Percentiles rank a stretch among this genome's conserved stretches.
Evolutionary conservation across 2,888 invertebrate genomes (phyloP).

Genomic region (Troglohyphantes excavatus): DNA sequence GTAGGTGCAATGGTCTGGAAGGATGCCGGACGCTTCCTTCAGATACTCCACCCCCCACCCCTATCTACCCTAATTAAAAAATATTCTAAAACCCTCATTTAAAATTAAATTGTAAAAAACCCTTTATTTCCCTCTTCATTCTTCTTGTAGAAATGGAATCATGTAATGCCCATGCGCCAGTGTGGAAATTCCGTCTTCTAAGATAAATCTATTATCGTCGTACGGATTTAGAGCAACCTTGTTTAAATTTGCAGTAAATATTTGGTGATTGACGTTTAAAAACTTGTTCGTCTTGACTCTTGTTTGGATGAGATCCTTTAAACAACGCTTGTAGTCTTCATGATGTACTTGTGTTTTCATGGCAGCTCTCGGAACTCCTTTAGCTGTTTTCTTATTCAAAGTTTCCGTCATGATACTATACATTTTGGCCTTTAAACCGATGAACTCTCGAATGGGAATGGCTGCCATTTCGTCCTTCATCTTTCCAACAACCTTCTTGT

Average conservation of each 20-base stretch:
- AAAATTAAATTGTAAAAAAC: too few species aligned
- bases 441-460: background rate
- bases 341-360: background rate
- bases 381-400: background rate
- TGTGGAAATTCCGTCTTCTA: background rate
- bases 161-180: constrained; percentile 9
- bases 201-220: background rate
- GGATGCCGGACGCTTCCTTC: too few species aligned
- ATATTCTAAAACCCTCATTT: too few species aligned
- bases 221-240: background rate
- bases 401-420: background rate
- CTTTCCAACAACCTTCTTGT: background rate
- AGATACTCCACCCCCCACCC: too few species aligned
- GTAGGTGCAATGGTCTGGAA: too few species aligned
- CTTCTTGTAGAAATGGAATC: too few species aligned
- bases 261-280: background rate
- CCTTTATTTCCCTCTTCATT: too few species aligned
- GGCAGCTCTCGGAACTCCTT: background rate
- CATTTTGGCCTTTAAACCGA: background rate
- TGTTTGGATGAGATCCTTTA: background rate
- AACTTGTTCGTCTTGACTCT: background rate
- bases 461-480: background rate
- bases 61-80: too few species aligned
- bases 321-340: background rate
- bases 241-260: background rate